Evolutionary conservation across 2,888 invertebrate species (phyloP), one percentile per base, ranked within the genome.

Genomic region (Adelognathus sp.): DNA sequence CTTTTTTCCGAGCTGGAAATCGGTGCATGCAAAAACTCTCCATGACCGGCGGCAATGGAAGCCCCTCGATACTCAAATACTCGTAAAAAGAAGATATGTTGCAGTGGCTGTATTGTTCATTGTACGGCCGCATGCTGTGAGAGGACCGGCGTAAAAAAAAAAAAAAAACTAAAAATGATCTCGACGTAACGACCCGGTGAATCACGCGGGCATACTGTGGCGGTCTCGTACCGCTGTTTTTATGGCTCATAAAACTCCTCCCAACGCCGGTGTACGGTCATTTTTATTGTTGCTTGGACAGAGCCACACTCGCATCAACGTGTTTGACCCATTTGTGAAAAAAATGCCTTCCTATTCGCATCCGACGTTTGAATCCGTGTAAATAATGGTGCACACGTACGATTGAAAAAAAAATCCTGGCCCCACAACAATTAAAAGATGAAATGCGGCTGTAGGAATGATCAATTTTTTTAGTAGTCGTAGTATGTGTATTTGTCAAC

Each of bases 171-270:
- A 58, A 33, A 58, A 24, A 24, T 21, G 3, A 33, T 58, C 39
- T 36, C 58, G n/a, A 36, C 58, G 24, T 58, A 33, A 58, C 36
- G 33, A 33, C 21, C 36, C 58, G 33, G 18, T 58, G 58, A 36
- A 58, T 36, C 58, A 58, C 21, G 36, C 33, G 39, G n/a, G 4
- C 9, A 2, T 6, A 9, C 9, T 21, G n/a, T 6, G 18, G 5
- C 5, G n/a, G n/a, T 36, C 36, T 11, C 21, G 18, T 58, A 7
- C 36, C 21, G 21, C 18, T 14, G 33, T n/a, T 58, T 58, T 58
- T 58, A 58, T 24, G 58, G 36, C 18, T 9, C 21, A 21, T 36
- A 58, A 58, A 58, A 18, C 9, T 58, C n/a, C 3, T 58, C 36
- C 11, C 33, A 31, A 31, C 36, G 3, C 18, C 56, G 36, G 33